Percentiles rank a stretch among this genome's conserved stretches.
phyloP scores from a whole-genome alignment of 2,797 vertebrate species.

The Spea hammondii region DNA sequence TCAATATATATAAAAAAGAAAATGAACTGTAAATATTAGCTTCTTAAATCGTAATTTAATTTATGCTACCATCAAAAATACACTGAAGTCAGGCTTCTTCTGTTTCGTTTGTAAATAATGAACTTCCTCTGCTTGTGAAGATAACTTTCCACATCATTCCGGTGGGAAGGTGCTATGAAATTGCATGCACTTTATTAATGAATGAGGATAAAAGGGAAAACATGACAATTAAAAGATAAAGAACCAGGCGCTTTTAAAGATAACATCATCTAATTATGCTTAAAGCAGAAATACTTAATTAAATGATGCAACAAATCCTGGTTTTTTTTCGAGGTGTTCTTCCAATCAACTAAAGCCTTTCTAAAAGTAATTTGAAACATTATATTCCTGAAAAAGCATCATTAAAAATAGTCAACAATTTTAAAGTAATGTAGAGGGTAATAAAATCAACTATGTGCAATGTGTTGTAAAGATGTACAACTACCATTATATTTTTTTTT shows the following conservation, averaged over 20 bases:
- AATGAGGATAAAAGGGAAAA: slow-evolving; percentile 49
- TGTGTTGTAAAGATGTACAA: not conserved
- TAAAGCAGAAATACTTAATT: slow-evolving; percentile 47
- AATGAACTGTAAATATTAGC: too few species aligned
- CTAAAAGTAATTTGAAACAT: slow-evolving; percentile 36
- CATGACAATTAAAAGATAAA: slow-evolving; percentile 53
- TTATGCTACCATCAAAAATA: too few species aligned
- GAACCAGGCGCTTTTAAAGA: slow-evolving; percentile 39
- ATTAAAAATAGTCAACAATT: slow-evolving; percentile 12
- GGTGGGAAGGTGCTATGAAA: slow-evolving; percentile 42
- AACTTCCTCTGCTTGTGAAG: slow-evolving; percentile 19
- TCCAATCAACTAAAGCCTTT: slow-evolving; percentile 37
- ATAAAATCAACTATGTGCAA: slow-evolving; percentile 14
- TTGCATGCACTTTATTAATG: slow-evolving; percentile 51
- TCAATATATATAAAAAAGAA: too few species aligned
- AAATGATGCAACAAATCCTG: slow-evolving; percentile 45
- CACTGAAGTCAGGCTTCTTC: not conserved
- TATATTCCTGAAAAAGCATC: slow-evolving; percentile 19
- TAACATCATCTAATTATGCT: slow-evolving; percentile 51
- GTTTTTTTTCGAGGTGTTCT: slow-evolving; percentile 40
- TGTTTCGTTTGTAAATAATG: slow-evolving; percentile 40
- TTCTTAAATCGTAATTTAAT: too few species aligned
- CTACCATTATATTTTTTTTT: not conserved
- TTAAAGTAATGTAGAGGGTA: slow-evolving; percentile 33
- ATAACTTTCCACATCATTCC: slow-evolving; percentile 42